These are phyloP conservation scores for Toxostoma redivivum DNA, from an alignment of 2,113 vertebrate genomes.

Conservation along the genomic window DNA sequence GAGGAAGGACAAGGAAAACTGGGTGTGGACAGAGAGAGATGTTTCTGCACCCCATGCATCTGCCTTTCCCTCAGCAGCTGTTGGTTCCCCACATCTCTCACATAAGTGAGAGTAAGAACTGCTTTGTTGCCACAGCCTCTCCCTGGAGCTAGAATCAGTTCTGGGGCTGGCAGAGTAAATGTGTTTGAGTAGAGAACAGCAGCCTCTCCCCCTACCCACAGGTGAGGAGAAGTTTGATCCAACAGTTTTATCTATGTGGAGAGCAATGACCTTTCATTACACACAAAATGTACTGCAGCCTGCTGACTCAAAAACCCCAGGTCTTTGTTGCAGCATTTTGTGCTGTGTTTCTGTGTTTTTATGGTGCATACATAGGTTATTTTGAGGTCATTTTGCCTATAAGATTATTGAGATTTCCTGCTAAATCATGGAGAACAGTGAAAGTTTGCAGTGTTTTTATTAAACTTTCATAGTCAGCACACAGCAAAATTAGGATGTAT, in stretches of 20 bases:
- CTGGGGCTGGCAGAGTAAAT: neutral
- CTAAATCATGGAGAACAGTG: neutral
- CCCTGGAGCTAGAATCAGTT: neutral
- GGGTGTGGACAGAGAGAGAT: neutral
- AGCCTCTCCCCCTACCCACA: neutral
- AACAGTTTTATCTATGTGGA: accelerated
- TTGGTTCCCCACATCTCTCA: accelerated
- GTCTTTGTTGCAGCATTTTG: neutral
- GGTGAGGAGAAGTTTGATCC: neutral
- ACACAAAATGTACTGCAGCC: neutral
- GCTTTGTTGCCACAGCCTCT: neutral
- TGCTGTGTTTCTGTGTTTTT: neutral
- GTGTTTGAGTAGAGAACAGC: neutral
- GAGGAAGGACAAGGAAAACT: neutral
- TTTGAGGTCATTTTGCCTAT: neutral
- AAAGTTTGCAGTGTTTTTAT: neutral
- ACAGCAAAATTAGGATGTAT: slow-evolving; percentile 1
- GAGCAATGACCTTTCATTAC: neutral
- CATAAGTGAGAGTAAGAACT: neutral
- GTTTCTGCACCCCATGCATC: neutral
- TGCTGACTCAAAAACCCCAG: neutral
- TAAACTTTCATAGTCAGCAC: slow-evolving; percentile 3
- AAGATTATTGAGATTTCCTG: slow-evolving; percentile 22
- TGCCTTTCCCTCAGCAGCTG: neutral
- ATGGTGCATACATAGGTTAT: neutral